phyloP scores from a whole-genome alignment of 2,113 vertebrate species.

The Columbina picui region DNA sequence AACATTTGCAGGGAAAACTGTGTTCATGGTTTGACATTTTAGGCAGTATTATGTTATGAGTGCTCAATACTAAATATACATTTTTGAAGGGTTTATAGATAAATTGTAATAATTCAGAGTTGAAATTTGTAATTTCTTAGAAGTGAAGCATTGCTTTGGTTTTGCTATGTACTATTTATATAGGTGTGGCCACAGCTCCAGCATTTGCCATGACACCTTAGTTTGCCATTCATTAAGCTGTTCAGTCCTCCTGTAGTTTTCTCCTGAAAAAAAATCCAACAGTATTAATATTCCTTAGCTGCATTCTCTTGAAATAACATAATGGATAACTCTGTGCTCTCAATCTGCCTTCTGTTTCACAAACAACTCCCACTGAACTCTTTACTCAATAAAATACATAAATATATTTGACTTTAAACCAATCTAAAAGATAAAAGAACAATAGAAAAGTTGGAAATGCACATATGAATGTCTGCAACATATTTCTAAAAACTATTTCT shows the following conservation, averaged over 20 bases:
- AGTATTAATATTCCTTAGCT: not conserved
- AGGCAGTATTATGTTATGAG: not conserved
- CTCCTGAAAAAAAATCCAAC: not conserved
- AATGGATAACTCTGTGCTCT: not conserved
- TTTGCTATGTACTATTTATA: not conserved
- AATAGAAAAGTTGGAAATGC: not conserved
- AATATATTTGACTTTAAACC: not conserved
- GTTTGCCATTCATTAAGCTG: not conserved
- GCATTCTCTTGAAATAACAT: not conserved
- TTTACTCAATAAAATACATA: not conserved
- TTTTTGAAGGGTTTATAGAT: not conserved
- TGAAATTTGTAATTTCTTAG: not conserved
- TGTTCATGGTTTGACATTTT: not conserved
- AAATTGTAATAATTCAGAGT: not conserved
- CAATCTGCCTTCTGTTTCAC: not conserved
- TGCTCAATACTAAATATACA: not conserved
- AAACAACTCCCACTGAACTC: not conserved
- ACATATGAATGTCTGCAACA: rapidly evolving
- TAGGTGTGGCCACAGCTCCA: not conserved
- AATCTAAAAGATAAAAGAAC: not conserved
- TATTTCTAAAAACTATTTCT: not conserved
- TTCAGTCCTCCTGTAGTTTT: not conserved
- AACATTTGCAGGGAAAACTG: not conserved
- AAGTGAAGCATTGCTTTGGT: not conserved
- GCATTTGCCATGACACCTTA: not conserved